Base-by-base conservation (phyloP, 2,888 invertebrate genomes). In the Melanargia galathea region DNA sequence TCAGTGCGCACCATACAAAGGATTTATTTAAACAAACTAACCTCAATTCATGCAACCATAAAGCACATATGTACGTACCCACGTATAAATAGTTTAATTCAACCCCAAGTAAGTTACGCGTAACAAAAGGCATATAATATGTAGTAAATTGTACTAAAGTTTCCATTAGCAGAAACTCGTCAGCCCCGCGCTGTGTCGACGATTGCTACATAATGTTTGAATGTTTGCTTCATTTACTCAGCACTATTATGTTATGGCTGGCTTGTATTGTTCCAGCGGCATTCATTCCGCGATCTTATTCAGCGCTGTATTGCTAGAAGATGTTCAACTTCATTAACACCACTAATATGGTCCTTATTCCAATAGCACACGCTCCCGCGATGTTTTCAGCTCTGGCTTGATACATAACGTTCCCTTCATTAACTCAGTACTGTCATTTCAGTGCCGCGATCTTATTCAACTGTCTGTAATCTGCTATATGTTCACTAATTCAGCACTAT, bases 141-240 rank as follows among this genome's bases (percentile, higher is more conserved):
- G 16, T 54, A 38, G 38, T 54, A 54, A 54, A 54, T 54, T 54
- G 38, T 38, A 38, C 38, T 54, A 54, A 52, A 54, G 54, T 54
- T 54, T 54, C 54, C 54, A 54, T 54, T 38, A 33, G n/a, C n/a
- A 26, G 2, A 24, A 54, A 54, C 38, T 20, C 54, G 54, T 33
- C 30, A 51, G 30, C 43, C 43, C n/a, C 54, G 35, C 22, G 24
- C 38, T 38, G 13, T 20, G 38, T 22, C 54, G 54, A 38, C 38
- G 24, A 54, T 22, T 54, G 38, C 51, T 40, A 38, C 20, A 22
- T 38, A 54, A 54, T 38, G 38, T 54, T 52, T n/a, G n/a, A n/a
- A n/a, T n/a, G n/a, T n/a, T n/a, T 35, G 38, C 52, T 54, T 35
- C 52, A 54, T 54, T 54, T 38, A 54, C 38, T 54, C 38, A n/a